Percentiles rank a stretch among this genome's conserved stretches.
Evolutionary conservation across 2,113 vertebrate species (phyloP).

Genomic region (Noturus placidus): DNA sequence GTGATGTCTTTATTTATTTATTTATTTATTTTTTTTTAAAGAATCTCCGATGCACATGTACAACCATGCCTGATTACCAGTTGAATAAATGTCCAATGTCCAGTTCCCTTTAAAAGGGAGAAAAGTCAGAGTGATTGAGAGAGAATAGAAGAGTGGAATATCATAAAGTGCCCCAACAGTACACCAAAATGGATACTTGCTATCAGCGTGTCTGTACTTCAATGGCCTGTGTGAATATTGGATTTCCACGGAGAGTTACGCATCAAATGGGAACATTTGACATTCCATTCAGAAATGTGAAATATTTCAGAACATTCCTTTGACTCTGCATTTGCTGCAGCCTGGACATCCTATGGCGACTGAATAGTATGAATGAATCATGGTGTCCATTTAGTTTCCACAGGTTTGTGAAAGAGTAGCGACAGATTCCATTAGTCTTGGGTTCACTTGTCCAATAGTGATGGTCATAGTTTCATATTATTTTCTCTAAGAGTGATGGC

Average conservation of each 20-base stretch:
- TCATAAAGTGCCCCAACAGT: slow-evolving; percentile 54
- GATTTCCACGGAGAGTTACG: slow-evolving; percentile 6
- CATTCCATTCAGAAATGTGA: slow-evolving; percentile 5
- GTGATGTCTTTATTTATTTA: neutral
- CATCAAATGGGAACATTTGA: slow-evolving; percentile 5
- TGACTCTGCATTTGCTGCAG: slow-evolving; percentile 39
- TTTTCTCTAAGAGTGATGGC: slow-evolving; percentile 16
- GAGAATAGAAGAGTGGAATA: slow-evolving; percentile 39
- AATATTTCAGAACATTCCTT: slow-evolving; percentile 41
- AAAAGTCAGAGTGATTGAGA: slow-evolving; percentile 32
- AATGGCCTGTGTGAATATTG: slow-evolving; percentile 24
- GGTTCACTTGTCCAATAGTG: slow-evolving; percentile 1
- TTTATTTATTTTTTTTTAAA: slow-evolving; percentile 13
- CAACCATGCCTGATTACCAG: slow-evolving; percentile 43
- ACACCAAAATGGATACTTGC: slow-evolving; percentile 40
- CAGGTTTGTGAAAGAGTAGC: slow-evolving; percentile 15
- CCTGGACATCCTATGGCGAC: neutral
- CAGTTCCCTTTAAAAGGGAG: slow-evolving; percentile 33
- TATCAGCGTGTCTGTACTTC: slow-evolving; percentile 29
- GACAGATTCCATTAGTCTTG: neutral
- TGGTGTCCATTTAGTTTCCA: slow-evolving; percentile 20
- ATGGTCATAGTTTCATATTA: slow-evolving; percentile 1
- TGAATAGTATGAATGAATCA: slow-evolving; percentile 29
- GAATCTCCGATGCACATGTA: slow-evolving; percentile 33
- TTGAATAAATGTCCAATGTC: slow-evolving; percentile 33